Evolutionary conservation across 1,140 invertebrate species (phyloP), one percentile per base, ranked within the genome.

Genomic region (Chymomyza costata): DNA sequence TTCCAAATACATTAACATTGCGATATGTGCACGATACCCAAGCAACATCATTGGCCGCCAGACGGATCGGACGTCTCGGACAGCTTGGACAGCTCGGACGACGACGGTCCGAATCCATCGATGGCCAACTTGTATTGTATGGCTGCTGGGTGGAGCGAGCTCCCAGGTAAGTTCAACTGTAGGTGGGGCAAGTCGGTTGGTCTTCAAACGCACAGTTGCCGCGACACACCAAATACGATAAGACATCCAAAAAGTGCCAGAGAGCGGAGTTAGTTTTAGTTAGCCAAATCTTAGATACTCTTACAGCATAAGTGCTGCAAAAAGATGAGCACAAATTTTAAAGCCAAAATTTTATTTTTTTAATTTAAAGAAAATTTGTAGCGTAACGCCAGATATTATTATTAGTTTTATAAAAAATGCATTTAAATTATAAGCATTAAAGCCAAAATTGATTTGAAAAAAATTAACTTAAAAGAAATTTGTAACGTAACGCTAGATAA

Each of bases 1-100:
- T 82, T 82, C 64, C 78, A 82, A 82, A 82, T 65, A 73, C 78
- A 82, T 82, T 74, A 81, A 81, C 53, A 69, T 80, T 65, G 71
- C 68, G 76, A 62, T 78, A 65, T 56, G 59, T 76, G 66, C 70
- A 76, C 71, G 66, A 63, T 62, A 55, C 38, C 54, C 35, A 50
- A n/a, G n/a, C n/a, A n/a, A n/a, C n/a, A n/a, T n/a, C n/a, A n/a
- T 15, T 30, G 2, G 18, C 3, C 11, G 19, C 2, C 31, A 28
- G 59, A 35, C 45, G 40, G 31, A 34, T 45, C 18, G 30, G 50
- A 19, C 40, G 31, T 10, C 37, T 32, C 56, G 32, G 30, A 10
- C 43, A 50, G 37, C 47, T 50, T 49, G 41, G 40, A 52, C 44
- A 52, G 44, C 49, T 59, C 60, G 44, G 59, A 53, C 55, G 38